phyloP scores from a whole-genome alignment of 1,140 invertebrate species.

The Pseudobourletiella spinata region DNA sequence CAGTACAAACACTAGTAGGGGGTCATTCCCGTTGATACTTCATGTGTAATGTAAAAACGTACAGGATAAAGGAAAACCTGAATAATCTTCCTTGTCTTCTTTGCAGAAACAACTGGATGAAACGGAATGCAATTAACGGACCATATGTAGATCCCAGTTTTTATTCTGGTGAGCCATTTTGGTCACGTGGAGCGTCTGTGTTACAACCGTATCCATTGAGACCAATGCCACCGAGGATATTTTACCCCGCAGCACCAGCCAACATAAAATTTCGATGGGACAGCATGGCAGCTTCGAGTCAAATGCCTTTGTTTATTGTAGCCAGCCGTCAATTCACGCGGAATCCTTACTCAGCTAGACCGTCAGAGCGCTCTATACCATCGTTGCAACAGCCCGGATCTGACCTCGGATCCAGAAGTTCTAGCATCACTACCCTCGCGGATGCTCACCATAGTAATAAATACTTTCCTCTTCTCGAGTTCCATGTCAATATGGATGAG shows the following conservation, averaged over 20 bases:
- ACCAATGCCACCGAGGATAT: slow-evolving; percentile 34
- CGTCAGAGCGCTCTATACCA: slow-evolving; percentile 15
- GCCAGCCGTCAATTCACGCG: slow-evolving; percentile 32
- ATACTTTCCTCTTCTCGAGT: slow-evolving; percentile 10
- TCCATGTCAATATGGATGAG: slow-evolving; percentile 29
- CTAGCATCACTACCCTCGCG: slow-evolving; percentile 5
- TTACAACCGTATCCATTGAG: slow-evolving; percentile 21
- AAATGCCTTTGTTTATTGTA: slow-evolving; percentile 32
- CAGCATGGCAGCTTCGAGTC: slow-evolving; percentile 11
- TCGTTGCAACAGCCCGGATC: background rate
- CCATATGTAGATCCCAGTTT: slow-evolving; percentile 33
- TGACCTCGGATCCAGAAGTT: slow-evolving; percentile 2
- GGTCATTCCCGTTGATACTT: too few species aligned
- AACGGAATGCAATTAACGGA: slow-evolving; percentile 16
- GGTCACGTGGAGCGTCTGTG: slow-evolving; percentile 16
- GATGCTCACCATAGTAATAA: slow-evolving; percentile 13
- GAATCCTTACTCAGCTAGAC: slow-evolving; percentile 31
- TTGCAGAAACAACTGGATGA: slow-evolving; percentile 30
- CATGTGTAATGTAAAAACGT: too few species aligned
- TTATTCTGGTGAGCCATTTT: slow-evolving; percentile 32
- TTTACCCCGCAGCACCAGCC: slow-evolving; percentile 27
- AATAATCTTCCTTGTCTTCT: background rate
- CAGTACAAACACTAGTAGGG: too few species aligned
- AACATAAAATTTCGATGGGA: slow-evolving; percentile 28
- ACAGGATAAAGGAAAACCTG: too few species aligned